phyloP scores from a whole-genome alignment of 1,140 invertebrate species.

The Trichonephila clavipes region DNA sequence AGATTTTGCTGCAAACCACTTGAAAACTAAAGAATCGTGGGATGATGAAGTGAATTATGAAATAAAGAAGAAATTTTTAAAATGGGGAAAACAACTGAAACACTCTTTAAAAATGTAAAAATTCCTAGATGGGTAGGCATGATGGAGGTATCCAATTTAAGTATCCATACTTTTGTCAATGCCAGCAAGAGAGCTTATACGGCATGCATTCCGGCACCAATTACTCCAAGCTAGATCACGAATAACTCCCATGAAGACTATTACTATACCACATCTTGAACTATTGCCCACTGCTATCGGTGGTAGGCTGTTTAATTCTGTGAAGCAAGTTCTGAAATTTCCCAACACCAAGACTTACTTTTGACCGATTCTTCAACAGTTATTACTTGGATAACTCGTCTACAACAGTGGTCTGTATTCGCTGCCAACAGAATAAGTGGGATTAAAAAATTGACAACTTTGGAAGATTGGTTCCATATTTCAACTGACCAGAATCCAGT shows the following conservation, averaged over 20 bases:
- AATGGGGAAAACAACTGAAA: too few relatives aligned
- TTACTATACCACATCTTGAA: neutral
- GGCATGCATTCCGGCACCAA: neutral
- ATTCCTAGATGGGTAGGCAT: slow-evolving; percentile 11
- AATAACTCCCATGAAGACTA: slow-evolving; percentile 42
- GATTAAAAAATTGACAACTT: slow-evolving; percentile 27
- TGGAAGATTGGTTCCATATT: slow-evolving; percentile 28
- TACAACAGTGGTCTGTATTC: slow-evolving; percentile 54
- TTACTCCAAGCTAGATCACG: slow-evolving; percentile 21
- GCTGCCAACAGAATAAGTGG: slow-evolving; percentile 41
- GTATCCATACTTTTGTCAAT: slow-evolving; percentile 37
- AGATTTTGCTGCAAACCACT: neutral
- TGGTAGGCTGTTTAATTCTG: slow-evolving; percentile 20
- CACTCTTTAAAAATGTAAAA: neutral
- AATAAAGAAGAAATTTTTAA: neutral
- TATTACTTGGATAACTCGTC: slow-evolving; percentile 46
- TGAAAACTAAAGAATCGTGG: neutral
- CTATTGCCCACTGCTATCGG: neutral
- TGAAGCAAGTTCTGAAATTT: neutral
- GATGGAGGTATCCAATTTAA: neutral
- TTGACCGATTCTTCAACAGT: slow-evolving; percentile 57
- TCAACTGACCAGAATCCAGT: slow-evolving; percentile 38
- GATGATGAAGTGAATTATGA: neutral
- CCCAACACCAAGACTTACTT: neutral
- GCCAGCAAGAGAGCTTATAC: slow-evolving; percentile 49